Percentiles rank a stretch among this genome's conserved stretches.
Evolutionary conservation across 2,888 invertebrate genomes (phyloP).

Genomic region (Ectropis crepuscularia): DNA sequence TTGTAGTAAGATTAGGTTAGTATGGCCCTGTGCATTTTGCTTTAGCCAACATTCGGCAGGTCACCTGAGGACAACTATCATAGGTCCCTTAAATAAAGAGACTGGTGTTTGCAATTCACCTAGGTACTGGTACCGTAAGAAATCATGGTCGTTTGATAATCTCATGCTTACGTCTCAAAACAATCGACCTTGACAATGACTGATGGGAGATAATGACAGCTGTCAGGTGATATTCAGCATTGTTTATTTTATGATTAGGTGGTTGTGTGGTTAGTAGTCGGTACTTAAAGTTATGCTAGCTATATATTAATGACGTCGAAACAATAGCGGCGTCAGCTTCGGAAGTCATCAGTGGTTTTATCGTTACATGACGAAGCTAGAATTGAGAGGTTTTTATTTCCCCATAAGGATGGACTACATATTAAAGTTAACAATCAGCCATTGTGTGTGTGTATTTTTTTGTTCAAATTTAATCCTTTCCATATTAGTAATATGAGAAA

Average conservation of each 20-base stretch:
- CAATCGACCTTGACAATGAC: slow-evolving; percentile 30
- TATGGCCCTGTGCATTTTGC: too few species aligned
- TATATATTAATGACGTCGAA: slow-evolving; percentile 11
- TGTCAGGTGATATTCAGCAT: slow-evolving; percentile 19
- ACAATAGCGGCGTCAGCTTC: slow-evolving; percentile 12
- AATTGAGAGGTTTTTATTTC: neutral
- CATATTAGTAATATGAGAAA: too few species aligned
- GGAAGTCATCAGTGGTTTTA: slow-evolving; percentile 7
- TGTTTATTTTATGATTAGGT: slow-evolving; percentile 25
- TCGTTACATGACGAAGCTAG: slow-evolving; percentile 7
- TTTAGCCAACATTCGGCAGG: too few species aligned
- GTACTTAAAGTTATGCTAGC: neutral
- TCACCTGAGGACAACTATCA: too few species aligned
- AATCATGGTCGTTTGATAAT: slow-evolving; percentile 24
- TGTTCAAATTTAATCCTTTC: too few species aligned
- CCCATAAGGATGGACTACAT: neutral
- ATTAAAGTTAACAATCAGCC: too few species aligned
- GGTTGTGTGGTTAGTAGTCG: slow-evolving; percentile 19
- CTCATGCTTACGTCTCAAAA: neutral
- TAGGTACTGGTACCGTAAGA: neutral
- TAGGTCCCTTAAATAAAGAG: too few species aligned
- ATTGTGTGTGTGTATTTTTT: too few species aligned
- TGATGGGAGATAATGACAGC: slow-evolving; percentile 23
- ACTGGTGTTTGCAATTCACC: too few species aligned
- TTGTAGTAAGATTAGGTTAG: too few species aligned